phyloP scores from a whole-genome alignment of 2,113 vertebrate species.

The Phaetusa simplex region DNA sequence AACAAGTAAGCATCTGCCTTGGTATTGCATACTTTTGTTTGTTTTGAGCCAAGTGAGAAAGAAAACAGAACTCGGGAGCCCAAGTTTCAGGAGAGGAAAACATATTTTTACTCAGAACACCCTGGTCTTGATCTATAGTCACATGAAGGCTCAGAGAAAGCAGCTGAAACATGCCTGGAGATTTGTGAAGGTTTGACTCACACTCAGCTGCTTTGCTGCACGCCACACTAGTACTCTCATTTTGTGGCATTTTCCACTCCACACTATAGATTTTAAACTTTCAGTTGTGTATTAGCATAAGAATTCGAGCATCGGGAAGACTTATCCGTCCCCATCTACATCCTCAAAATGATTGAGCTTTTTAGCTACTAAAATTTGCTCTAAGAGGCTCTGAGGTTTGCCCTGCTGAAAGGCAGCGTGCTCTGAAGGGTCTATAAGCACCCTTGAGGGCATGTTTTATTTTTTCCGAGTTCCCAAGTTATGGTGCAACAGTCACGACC shows the following conservation, averaged over 20 bases:
- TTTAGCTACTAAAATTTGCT: background rate
- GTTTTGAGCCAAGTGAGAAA: background rate
- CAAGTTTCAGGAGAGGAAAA: background rate
- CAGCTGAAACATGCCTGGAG: background rate
- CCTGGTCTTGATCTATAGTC: background rate
- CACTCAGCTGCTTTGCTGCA: background rate
- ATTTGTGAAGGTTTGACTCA: background rate
- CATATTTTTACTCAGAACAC: background rate
- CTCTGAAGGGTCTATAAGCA: background rate
- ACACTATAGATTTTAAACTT: background rate
- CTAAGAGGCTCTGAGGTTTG: background rate
- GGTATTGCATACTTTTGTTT: background rate
- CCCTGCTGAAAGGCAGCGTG: background rate
- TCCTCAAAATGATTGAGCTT: background rate
- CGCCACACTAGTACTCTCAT: background rate
- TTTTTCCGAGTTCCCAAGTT: background rate
- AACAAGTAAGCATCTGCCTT: background rate
- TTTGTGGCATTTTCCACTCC: background rate
- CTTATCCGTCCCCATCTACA: background rate
- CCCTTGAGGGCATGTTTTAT: background rate
- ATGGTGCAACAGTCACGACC: background rate
- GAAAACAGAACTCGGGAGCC: background rate
- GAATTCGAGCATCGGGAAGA: background rate
- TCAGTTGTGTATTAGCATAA: rapidly evolving
- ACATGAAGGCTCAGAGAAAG: background rate